Conservation (phyloP, 2,888 invertebrate genomes). For the Brachyopa scutellaris region DNA sequence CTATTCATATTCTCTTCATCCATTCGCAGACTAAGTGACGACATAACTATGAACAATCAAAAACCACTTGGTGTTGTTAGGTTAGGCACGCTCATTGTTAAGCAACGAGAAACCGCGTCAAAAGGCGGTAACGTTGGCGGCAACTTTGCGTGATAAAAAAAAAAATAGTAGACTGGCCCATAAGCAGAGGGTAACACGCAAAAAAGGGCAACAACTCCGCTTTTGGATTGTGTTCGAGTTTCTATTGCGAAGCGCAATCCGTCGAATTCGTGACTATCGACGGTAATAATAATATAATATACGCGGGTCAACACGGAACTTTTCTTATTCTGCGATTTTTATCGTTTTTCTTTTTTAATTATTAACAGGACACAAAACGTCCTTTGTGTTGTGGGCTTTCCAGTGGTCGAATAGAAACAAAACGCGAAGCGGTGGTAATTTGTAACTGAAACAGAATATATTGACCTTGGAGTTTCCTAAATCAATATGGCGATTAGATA, state of each 20-base stretch:
- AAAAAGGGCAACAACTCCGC: background rate
- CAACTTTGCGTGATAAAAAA: slow-evolving; percentile 49
- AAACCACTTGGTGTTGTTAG: slow-evolving; percentile 26
- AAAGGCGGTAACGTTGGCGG: slow-evolving; percentile 2
- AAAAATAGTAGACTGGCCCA: slow-evolving; percentile 19
- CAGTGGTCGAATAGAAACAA: slow-evolving; percentile 5
- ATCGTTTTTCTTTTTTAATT: slow-evolving; percentile 16
- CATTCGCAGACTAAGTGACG: background rate
- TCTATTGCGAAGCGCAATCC: too few relatives aligned
- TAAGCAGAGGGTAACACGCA: background rate
- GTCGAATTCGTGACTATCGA: too few relatives aligned
- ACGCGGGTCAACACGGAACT: slow-evolving; percentile 48
- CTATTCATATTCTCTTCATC: too few relatives aligned
- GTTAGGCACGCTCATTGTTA: slow-evolving; percentile 21
- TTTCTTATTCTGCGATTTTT: background rate
- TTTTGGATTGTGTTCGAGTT: background rate
- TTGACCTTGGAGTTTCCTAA: slow-evolving; percentile 52
- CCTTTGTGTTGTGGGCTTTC: background rate
- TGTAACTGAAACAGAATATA: slow-evolving; percentile 6
- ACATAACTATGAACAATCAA: slow-evolving; percentile 25
- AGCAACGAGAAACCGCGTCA: slow-evolving; percentile 5
- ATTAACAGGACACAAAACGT: slow-evolving; percentile 15
- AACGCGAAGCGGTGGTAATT: slow-evolving; percentile 2
- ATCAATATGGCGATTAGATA: slow-evolving; percentile 47
- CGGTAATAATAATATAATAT: too few relatives aligned